Evolutionary conservation across 2,888 invertebrate species (phyloP), one percentile per base, ranked within the genome.

Genomic region (Acanthoscelides obtectus): DNA sequence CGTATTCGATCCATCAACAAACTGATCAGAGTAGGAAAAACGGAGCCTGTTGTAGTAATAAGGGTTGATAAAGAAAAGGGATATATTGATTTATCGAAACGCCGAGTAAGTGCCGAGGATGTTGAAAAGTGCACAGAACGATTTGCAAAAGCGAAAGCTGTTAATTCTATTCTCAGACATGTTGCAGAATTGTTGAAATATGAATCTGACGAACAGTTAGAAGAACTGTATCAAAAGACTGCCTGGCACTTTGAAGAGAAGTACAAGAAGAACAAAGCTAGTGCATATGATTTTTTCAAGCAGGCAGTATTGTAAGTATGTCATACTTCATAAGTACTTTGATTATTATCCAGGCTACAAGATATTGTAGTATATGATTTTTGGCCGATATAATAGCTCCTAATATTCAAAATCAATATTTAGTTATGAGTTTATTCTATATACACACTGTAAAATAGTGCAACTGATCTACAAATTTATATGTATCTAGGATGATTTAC

Each of bases 11-110:
- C 99, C 72, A 99, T 99, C 83, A 99, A 99, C 87, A 99, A 99
- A 89, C 89, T 99, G 80, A 99, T 99, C 84, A 91, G 99, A 79
- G 98, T 99, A 69, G 99, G 99, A 66, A 95, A 99, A 87, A 98
- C 96, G 70, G 99, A 99, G 86, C 99, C 98, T 22, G 99, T 99
- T 20, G 98, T 99, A 68, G 99, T 99, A 72, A 99, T 99, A 85
- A 91, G 99, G 87, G 99, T 99, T 22, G 99, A 99, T 86, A 98
- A 98, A 89, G 98, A 99, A 82, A 99, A 99, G 90, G 99, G 99
- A 91, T 99, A 99, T 86, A 99, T 99, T 85, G 99, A 99, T 90
- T 90, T 99, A 80, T 99, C 99, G 75, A 99, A 99, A 87, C 91
- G 99, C 84, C 92, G 99, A 86, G 99, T 99, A 0, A 98, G 98